A percentile compares a stretch with the other conserved stretches of the same genome.
These are phyloP conservation scores for Drosophila lacicola DNA, from an alignment of 2,888 invertebrate genomes.

Conservation along the genomic window DNA sequence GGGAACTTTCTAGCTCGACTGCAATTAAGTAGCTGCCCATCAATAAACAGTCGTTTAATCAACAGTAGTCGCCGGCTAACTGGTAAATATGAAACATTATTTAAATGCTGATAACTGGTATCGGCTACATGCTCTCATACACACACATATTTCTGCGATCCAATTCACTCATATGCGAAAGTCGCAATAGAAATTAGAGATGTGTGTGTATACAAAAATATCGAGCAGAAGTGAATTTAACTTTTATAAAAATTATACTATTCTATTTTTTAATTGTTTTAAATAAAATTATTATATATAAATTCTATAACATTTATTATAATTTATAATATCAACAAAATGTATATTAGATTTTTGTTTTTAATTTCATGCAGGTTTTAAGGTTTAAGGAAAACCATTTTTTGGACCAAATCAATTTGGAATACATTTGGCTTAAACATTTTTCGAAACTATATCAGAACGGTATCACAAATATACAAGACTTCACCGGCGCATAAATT, in stretches of 20 bases:
- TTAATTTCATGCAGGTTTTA: too few species aligned
- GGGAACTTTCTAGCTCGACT: conserved; percentile 6
- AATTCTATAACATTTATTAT: too few species aligned
- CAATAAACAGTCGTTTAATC: conserved; percentile 28
- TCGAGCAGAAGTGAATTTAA: neutral
- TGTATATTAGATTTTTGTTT: too few species aligned
- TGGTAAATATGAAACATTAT: conserved; percentile 13
- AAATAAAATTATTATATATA: neutral
- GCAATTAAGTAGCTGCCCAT: conserved; percentile 19
- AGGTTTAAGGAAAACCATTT: too few species aligned
- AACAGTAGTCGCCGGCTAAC: conserved; percentile 6
- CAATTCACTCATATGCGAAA: conserved; percentile 6
- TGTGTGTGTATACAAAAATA: neutral
- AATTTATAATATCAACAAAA: too few species aligned
- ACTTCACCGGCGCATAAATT: too few species aligned
- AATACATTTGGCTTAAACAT: too few species aligned
- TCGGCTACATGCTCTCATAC: conserved; percentile 27
- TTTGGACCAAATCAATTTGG: too few species aligned
- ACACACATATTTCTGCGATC: conserved; percentile 20
- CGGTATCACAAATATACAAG: too few species aligned
- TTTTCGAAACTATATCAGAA: too few species aligned
- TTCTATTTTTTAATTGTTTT: neutral
- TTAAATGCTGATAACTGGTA: conserved; percentile 49
- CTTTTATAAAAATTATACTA: neutral
- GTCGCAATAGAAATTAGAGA: conserved; percentile 11